phyloP scores from a whole-genome alignment of 1,140 invertebrate genomes.

The Drosophila sechellia region DNA sequence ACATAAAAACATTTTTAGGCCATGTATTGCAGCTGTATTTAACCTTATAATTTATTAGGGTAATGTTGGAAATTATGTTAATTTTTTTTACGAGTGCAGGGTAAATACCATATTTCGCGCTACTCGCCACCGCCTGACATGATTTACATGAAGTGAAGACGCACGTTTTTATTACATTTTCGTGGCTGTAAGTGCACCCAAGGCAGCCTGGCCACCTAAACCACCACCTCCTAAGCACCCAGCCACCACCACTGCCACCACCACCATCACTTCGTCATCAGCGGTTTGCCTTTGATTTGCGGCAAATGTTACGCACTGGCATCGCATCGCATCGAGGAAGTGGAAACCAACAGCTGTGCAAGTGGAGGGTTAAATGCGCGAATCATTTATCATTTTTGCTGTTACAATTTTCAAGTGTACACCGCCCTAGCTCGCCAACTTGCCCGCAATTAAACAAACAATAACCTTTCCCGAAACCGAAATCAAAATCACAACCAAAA shows the following conservation, averaged over 20 bases:
- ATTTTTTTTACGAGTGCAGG: conserved; percentile 11
- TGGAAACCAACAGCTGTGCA: conserved; percentile 77
- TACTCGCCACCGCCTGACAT: conserved; percentile 74
- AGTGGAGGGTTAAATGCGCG: conserved; percentile 66
- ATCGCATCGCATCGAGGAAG: conserved; percentile 16
- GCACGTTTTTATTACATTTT: conserved; percentile 83
- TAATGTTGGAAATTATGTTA: neutral
- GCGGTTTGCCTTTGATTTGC: conserved; percentile 68
- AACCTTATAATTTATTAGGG: neutral
- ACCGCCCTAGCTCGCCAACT: conserved; percentile 43
- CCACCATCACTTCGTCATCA: conserved; percentile 11
- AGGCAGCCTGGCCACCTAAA: conserved; percentile 32
- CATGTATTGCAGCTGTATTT: neutral
- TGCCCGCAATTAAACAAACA: conserved; percentile 75
- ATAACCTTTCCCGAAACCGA: conserved; percentile 44
- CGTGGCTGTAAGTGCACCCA: conserved; percentile 75
- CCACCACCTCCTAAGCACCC: conserved; percentile 26
- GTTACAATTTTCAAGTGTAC: conserved; percentile 78
- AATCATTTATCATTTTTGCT: conserved; percentile 78
- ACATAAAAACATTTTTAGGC: neutral
- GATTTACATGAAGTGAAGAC: conserved; percentile 80
- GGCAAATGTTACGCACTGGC: conserved; percentile 64
- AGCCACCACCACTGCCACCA: conserved; percentile 26
- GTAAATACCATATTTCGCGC: conserved; percentile 74
- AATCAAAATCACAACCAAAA: neutral